Evolutionary conservation across 2,888 invertebrate genomes (phyloP), one percentile per base, ranked within the genome.

Genomic region (Gasteruption jaculator): DNA sequence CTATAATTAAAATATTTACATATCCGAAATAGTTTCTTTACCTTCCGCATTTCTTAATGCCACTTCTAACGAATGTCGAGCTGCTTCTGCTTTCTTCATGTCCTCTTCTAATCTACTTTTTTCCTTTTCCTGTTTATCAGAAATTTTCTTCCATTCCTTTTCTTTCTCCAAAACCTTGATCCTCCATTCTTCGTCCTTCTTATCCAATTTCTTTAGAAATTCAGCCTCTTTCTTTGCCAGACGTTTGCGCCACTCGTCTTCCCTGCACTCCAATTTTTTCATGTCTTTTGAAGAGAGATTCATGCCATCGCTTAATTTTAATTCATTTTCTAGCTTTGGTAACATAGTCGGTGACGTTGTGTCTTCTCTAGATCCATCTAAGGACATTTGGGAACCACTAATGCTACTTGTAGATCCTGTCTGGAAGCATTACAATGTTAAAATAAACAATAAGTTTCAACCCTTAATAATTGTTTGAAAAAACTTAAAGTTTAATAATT

Each of bases 11-110:
- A n/a, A n/a, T n/a, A n/a, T n/a, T n/a, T n/a, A n/a, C n/a, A n/a
- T n/a, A n/a, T n/a, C n/a, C n/a, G n/a, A 24, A 24, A n/a, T n/a
- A n/a, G n/a, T n/a, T n/a, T n/a, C n/a, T n/a, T 30, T 68, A 85
- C 85, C 83, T 82, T 89, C 86, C 3, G 84, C 82, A 42, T 82
- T 76, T 59, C 75, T 76, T n/a, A 83, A 66, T 1, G 79, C 75
- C 43, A 79, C 76, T 60, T 80, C 75, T 22, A 83, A 63, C 21
- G 74, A 71, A 40, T 70, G 69, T 53, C 79, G 79, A 7, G 77
- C 75, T 55, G 73, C 76, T 42, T 79, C 76, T 1, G 79, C 73
- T 27, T 76, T 76, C 31, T 70, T 65, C 55, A 77, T 78, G 43
- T 82, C 79, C 33, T 77, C 78, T 54, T 78, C 76, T 16, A 78